Evolutionary conservation across 2,797 vertebrate species (phyloP), one percentile per base, ranked within the genome.

Genomic region (Myoxocephalus aenaeus): DNA sequence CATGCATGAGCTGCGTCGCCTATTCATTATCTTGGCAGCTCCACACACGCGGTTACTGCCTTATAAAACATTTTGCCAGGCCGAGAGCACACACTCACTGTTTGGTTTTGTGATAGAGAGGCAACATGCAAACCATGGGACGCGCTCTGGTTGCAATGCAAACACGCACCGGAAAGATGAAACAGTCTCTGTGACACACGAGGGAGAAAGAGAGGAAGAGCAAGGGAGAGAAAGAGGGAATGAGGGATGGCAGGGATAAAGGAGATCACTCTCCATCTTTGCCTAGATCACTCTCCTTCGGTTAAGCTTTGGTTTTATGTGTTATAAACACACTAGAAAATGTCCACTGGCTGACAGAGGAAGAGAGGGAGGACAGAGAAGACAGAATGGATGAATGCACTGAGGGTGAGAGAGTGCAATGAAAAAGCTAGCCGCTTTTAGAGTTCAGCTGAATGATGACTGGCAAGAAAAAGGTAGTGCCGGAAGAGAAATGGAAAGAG

Each of bases 21-120:
- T 97, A 99, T 99, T 99, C 97, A 97, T 99, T 98, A 99, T 99
- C 96, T 97, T 98, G 98, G 97, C 98, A 99, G 97, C 96, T 98
- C 96, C 96, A 96, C 96, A 93, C 93, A 97, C 95, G 95, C 97
- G 95, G 96, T 97, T 97, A 96, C 96, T 96, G 96, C 97, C 96
- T 97, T 98, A 96, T 96, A 97, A 96, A 97, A 96, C 96, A 97
- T 97, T 97, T 96, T 95, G 96, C 95, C 64, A 58, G 95, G 94
- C 95, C 91, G 93, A 95, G 96, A 96, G 95, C 91, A 88, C 90
- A 93, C 83, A 84, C 96, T 96, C 96, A 96, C 95, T 97, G 96
- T 98, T 98, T 97, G 96, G 96, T 95, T 97, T 97, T 95, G 96
- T 97, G 96, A 99, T 97, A 95, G 96, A 97, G 96, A 96, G 96